These are phyloP conservation scores for Mylabris sibirica DNA, from an alignment of 2,888 invertebrate genomes.

Conservation along the genomic window DNA sequence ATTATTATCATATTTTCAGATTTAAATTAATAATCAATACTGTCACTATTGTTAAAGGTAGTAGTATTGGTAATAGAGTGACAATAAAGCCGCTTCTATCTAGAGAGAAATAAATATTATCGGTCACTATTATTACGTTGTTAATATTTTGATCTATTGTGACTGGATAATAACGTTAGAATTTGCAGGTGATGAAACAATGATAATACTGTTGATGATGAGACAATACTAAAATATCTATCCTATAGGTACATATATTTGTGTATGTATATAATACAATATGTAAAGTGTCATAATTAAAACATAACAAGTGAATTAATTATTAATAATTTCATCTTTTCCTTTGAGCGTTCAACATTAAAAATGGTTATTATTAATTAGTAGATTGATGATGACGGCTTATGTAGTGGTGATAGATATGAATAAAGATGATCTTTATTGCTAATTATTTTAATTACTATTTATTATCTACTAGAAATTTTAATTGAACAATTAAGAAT, in stretches of 20 bases:
- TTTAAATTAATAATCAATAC: background rate
- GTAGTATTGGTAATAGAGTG: background rate
- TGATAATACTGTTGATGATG: conserved; percentile 19
- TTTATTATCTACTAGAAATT: conserved; percentile 2
- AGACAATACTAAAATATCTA: background rate
- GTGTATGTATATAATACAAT: too few species aligned
- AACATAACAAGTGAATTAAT: conserved; percentile 6
- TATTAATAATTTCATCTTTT: background rate
- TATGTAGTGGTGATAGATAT: background rate
- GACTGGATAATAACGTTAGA: conserved; percentile 25
- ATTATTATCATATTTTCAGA: background rate
- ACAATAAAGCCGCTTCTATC: conserved; percentile 15
- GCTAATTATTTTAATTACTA: conserved; percentile 7
- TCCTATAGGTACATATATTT: background rate
- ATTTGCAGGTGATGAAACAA: conserved; percentile 35
- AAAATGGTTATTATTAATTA: conserved; percentile 6
- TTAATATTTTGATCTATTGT: conserved; percentile 24
- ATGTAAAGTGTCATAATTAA: background rate
- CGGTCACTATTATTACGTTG: conserved; percentile 21
- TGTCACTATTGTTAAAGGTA: background rate
- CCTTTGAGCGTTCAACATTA: background rate
- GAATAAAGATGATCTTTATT: background rate
- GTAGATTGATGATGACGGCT: background rate
- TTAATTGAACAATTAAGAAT: conserved; percentile 9
- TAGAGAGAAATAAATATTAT: conserved; percentile 20